Conservation (phyloP, 2,113 vertebrate species). For the Corynorhinus townsendii region DNA sequence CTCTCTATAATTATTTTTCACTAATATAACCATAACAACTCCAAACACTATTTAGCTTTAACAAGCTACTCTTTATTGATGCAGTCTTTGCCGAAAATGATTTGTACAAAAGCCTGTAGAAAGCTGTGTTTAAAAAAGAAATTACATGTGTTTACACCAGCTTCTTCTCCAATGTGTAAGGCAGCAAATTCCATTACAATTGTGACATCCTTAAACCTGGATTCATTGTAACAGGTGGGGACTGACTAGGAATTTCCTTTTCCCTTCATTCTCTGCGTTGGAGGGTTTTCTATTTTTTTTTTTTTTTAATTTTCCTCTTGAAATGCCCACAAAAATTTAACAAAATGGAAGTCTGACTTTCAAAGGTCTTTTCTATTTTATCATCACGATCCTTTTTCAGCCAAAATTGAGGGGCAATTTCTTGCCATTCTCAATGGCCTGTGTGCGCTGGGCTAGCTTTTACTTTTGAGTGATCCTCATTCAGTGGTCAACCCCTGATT, state of each 20-base stretch:
- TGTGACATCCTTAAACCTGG: not conserved
- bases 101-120: not conserved
- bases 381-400: not conserved
- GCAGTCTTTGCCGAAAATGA: not conserved
- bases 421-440: not conserved
- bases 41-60: slow-evolving; percentile 48
- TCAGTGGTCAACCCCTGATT: not conserved
- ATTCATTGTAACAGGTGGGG: not conserved
- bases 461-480: not conserved
- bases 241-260: not conserved
- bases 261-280: not conserved
- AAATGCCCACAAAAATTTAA: slow-evolving; percentile 6
- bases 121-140: not conserved
- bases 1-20: slow-evolving; percentile 52
- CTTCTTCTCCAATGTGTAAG: not conserved
- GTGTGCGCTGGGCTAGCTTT: not conserved
- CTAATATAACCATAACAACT: slow-evolving; percentile 47
- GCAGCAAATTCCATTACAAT: not conserved
- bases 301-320: not conserved
- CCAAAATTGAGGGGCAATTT: not conserved
- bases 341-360: not conserved
- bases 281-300: not conserved
- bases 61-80: slow-evolving; percentile 40
- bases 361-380: not conserved
- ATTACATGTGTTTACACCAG: not conserved